These are phyloP conservation scores for Lasioglossum figueresi DNA, from an alignment of 2,888 invertebrate species.

Conservation along the genomic window DNA sequence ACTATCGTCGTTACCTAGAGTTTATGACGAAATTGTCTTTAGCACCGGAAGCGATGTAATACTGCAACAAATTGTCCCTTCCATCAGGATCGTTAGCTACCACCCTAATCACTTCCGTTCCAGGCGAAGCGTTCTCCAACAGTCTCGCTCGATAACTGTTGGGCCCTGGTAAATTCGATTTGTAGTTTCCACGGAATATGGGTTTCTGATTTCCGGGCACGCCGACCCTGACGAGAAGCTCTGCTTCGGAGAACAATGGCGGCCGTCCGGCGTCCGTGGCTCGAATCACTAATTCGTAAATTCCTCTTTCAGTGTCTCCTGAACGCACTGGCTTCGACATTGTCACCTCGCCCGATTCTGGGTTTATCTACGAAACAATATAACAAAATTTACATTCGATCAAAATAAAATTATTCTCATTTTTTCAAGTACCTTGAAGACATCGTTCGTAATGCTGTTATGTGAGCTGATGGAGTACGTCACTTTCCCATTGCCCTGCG, in stretches of 20 bases:
- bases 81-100: conserved; percentile 93
- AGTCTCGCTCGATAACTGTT: conserved; percentile 90
- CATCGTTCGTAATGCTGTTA: conserved; percentile 88
- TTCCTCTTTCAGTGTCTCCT: conserved; percentile 90
- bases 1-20: conserved; percentile 85
- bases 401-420: neutral
- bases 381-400: neutral
- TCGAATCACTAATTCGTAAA: conserved; percentile 88
- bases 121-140: conserved; percentile 89
- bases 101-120: conserved; percentile 89
- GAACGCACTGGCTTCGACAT: conserved; percentile 88
- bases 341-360: conserved; percentile 89
- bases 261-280: conserved; percentile 91
- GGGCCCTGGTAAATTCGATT: conserved; percentile 86
- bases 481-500: conserved; percentile 89
- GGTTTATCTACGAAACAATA: conserved; percentile 85
- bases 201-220: conserved; percentile 93
- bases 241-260: conserved; percentile 88
- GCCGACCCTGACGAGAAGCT: conserved; percentile 90
- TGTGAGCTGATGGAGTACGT: conserved; percentile 88
- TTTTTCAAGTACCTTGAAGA: conserved; percentile 75
- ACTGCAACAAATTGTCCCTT: conserved; percentile 88
- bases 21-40: conserved; percentile 92
- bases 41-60: conserved; percentile 89
- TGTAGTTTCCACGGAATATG: conserved; percentile 90